Evolutionary conservation across 2,888 invertebrate genomes (phyloP).

Genomic region (Aleiodes testaceus): DNA sequence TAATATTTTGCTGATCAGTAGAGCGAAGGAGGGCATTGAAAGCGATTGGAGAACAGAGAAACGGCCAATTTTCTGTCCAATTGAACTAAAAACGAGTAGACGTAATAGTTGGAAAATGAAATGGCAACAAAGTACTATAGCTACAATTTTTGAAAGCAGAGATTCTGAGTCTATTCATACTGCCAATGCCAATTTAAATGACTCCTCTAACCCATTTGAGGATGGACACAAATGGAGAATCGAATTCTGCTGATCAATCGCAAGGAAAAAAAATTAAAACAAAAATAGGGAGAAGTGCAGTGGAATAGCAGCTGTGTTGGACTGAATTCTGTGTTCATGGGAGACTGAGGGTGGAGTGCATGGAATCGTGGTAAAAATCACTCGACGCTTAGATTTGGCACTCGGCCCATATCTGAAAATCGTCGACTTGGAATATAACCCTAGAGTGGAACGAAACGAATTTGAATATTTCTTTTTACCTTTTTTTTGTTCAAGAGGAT

Average conservation of each 20-base stretch:
- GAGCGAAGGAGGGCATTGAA: neutral
- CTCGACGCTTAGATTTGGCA: slow-evolving; percentile 53
- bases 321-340: slow-evolving; percentile 22
- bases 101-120: slow-evolving; percentile 25
- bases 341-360: slow-evolving; percentile 45
- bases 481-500: neutral
- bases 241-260: slow-evolving; percentile 41
- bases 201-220: neutral
- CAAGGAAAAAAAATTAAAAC: neutral
- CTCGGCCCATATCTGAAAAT: slow-evolving; percentile 49
- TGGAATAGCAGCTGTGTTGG: slow-evolving; percentile 2
- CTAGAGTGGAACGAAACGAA: slow-evolving; percentile 37
- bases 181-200: slow-evolving; percentile 10
- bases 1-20: too few relatives aligned
- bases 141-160: slow-evolving; percentile 12
- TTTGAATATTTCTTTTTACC: slow-evolving; percentile 49
- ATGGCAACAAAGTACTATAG: neutral
- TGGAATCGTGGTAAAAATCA: slow-evolving; percentile 53
- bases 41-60: slow-evolving; percentile 10
- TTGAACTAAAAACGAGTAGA: slow-evolving; percentile 15
- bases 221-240: slow-evolving; percentile 29
- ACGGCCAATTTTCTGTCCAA: slow-evolving; percentile 33
- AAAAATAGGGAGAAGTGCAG: neutral
- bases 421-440: slow-evolving; percentile 47
- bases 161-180: slow-evolving; percentile 28